Evolutionary conservation across 2,113 vertebrate genomes (phyloP), one percentile per base, ranked within the genome.

Genomic region (Gadus chalcogrammus): DNA sequence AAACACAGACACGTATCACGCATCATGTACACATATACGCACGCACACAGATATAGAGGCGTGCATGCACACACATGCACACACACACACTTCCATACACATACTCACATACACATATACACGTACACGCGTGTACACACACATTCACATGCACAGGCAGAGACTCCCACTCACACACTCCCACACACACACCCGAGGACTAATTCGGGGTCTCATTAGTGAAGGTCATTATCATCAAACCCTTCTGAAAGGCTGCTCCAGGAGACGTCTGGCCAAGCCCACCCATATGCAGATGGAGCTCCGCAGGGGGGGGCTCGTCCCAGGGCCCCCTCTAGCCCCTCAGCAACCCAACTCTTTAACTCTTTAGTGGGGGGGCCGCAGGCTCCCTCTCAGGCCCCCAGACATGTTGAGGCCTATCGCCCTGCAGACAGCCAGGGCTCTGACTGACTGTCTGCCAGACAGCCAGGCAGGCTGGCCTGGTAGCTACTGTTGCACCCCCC

Each of bases 321-420:
- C 55, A 58, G 15, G 55, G 55, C 15, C 55, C 11, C 11, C 42
- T 48, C 7, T 48, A 48, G 2, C 42, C 42, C 42, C 42, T 9
- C 42, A 7, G 8, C 42, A 9, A 7, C 53, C 64, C 18, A 48
- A 13, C 67, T 61, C 60, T 20, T 24, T 61, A 48, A 13, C 67
- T 61, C 60, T 20, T 24, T 61, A 20, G 61, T 12, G 60, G 18
- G 8, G 18, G 59, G 18, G 20, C 12, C 11, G 18, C 20, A 17
- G 15, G 60, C 24, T 79, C 79, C 81, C 82, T 80, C 16, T 31
- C 74, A 68, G 84, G 83, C 70, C 73, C 77, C 68, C 28, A 82
- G 86, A 88, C 86, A 78, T 75, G 90, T 76, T 79, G 22, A 13
- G 77, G 71, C 90, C 84, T 80, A 79, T 89, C 85, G 75, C 75